Conservation (phyloP, 1,140 invertebrate genomes). For the Akabosia matsudoensis region DNA sequence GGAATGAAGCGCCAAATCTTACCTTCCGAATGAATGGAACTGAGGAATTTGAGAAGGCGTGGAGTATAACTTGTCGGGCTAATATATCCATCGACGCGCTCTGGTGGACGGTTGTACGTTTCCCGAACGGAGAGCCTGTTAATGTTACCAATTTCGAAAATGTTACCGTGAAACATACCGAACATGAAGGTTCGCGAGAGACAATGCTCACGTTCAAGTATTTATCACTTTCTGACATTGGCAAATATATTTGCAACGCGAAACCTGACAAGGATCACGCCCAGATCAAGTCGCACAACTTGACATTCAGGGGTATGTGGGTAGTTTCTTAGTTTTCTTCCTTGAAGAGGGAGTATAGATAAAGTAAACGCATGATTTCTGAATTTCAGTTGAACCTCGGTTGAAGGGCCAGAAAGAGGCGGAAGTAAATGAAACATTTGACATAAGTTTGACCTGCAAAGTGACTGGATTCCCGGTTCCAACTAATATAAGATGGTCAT, state of each 20-base stretch:
- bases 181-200: not conserved
- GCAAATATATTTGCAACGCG: conserved; percentile 38
- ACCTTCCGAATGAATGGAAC: not conserved
- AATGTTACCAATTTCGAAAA: not conserved
- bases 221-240: conserved; percentile 31
- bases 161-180: too few relatives aligned
- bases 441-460: conserved; percentile 37
- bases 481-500: conserved; percentile 20
- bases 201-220: not conserved
- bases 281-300: conserved; percentile 14
- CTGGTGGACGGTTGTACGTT: not conserved
- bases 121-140: not conserved
- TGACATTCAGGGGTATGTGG: conserved; percentile 33
- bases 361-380: not conserved
- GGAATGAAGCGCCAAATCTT: not conserved
- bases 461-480: conserved; percentile 41
- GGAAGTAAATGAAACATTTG: conserved; percentile 8
- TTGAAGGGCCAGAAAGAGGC: conserved; percentile 3
- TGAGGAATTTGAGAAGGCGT: not conserved
- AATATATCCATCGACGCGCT: not conserved
- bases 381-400: conserved; percentile 22
- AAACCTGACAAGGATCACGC: not conserved
- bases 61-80: not conserved
- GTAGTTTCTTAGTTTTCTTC: not conserved
- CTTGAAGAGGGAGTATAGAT: not conserved